phyloP scores from a whole-genome alignment of 1,140 invertebrate genomes.

The Plodia interpunctella region DNA sequence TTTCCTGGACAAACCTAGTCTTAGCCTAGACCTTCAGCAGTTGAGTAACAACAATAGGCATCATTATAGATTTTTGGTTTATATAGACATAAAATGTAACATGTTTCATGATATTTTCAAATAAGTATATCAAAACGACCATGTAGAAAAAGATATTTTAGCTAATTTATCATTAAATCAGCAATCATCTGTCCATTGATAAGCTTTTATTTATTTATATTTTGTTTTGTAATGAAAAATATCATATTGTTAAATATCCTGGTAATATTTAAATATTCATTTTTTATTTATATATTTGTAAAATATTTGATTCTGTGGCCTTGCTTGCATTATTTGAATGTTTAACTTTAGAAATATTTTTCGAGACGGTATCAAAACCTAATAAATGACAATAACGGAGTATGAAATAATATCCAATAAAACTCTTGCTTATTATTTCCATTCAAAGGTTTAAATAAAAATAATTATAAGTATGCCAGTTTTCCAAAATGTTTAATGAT shows the following conservation, averaged over 20 bases:
- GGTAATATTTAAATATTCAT: not conserved
- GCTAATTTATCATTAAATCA: too few relatives aligned
- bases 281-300: too few relatives aligned
- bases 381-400: not conserved
- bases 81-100: not conserved
- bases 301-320: too few relatives aligned
- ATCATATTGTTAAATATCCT: too few relatives aligned
- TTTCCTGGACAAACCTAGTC: conserved; percentile 60
- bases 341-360: not conserved
- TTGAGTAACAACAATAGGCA: conserved; percentile 27
- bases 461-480: not conserved
- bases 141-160: too few relatives aligned
- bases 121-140: too few relatives aligned
- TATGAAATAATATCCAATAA: not conserved
- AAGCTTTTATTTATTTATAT: too few relatives aligned
- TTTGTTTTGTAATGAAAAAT: too few relatives aligned
- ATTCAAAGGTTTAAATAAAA: too few relatives aligned
- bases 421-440: too few relatives aligned
- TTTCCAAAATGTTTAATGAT: not conserved
- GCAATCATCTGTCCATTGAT: too few relatives aligned
- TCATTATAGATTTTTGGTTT: not conserved
- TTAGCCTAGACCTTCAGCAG: conserved; percentile 46
- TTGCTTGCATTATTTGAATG: not conserved
- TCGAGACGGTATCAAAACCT: not conserved
- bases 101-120: too few relatives aligned